phyloP scores from a whole-genome alignment of 2,888 invertebrate genomes.

The Mycogona germanica region DNA sequence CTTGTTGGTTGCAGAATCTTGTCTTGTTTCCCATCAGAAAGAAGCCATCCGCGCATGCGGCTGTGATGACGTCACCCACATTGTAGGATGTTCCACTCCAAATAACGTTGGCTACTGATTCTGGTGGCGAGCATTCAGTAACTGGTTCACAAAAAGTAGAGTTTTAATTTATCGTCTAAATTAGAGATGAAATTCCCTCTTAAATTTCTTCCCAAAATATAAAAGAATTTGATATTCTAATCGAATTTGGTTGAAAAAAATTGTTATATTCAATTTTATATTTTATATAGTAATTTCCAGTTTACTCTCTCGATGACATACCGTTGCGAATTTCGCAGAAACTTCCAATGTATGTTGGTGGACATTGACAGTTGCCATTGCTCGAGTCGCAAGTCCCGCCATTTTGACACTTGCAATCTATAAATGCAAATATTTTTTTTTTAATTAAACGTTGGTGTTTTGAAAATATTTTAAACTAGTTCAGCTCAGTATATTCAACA shows the following conservation, averaged over 20 bases:
- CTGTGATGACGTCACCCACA: slow-evolving; percentile 1
- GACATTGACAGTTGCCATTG: slow-evolving; percentile 19
- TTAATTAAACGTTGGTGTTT: too few species aligned
- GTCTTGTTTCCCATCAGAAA: slow-evolving; percentile 3
- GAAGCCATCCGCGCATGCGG: background rate
- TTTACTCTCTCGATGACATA: slow-evolving; percentile 8
- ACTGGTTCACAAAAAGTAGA: background rate
- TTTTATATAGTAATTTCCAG: background rate
- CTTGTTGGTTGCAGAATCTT: slow-evolving; percentile 3
- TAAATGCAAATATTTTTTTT: background rate
- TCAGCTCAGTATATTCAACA: too few species aligned
- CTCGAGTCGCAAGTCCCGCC: slow-evolving; percentile 18
- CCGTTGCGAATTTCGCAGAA: slow-evolving; percentile 21
- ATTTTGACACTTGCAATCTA: slow-evolving; percentile 22
- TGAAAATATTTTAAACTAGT: too few species aligned
- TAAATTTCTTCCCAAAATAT: too few species aligned
- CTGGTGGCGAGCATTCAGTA: background rate
- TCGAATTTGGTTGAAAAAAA: too few species aligned
- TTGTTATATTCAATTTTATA: too few species aligned
- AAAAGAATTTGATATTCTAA: too few species aligned
- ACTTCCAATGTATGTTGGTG: slow-evolving; percentile 17
- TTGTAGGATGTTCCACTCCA: slow-evolving; percentile 1
- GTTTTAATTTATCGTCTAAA: slow-evolving; percentile 1
- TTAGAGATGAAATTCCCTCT: too few species aligned
- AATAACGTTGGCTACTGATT: background rate